phyloP scores from a whole-genome alignment of 2,888 invertebrate species.

The Calameuta filiformis region DNA sequence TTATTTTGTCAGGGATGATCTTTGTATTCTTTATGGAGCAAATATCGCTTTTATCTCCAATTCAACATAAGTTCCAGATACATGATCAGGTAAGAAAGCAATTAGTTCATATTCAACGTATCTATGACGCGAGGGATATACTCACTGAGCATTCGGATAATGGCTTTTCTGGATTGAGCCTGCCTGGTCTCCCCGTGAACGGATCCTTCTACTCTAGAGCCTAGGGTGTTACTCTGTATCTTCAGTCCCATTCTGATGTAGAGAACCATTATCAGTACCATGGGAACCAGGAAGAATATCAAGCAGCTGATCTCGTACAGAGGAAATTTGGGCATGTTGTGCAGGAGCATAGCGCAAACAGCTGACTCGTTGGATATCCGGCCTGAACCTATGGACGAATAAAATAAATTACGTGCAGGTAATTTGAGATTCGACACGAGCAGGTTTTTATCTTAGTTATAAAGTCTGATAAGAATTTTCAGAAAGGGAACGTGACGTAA shows the following conservation, averaged over 20 bases:
- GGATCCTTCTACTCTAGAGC: conserved; percentile 71
- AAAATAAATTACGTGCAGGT: too few relatives aligned
- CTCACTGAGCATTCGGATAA: conserved; percentile 85
- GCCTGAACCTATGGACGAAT: conserved; percentile 57
- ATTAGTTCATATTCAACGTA: too few relatives aligned
- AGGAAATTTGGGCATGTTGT: conserved; percentile 70
- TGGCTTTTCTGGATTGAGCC: conserved; percentile 78
- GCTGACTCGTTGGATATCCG: conserved; percentile 76
- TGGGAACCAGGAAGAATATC: conserved; percentile 81
- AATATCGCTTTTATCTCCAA: too few relatives aligned
- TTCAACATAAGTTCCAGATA: too few relatives aligned
- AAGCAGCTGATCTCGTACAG: conserved; percentile 84
- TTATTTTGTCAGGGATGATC: too few relatives aligned
- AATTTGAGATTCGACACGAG: too few relatives aligned
- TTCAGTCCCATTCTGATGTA: conserved; percentile 82
- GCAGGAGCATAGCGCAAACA: conserved; percentile 77
- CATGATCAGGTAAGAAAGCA: too few relatives aligned
- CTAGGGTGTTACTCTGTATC: conserved; percentile 66
- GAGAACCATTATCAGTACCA: conserved; percentile 79
- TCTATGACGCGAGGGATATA: too few relatives aligned
- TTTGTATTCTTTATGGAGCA: too few relatives aligned
- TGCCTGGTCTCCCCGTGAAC: conserved; percentile 78
- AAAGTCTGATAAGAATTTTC: too few relatives aligned
- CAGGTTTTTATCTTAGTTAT: too few relatives aligned
- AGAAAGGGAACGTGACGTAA: too few relatives aligned